These are phyloP conservation scores for Aurelia sp. DNA, from an alignment of 30 jellyfish, hydroid and myxozoan genomes.

Conservation along the genomic window DNA sequence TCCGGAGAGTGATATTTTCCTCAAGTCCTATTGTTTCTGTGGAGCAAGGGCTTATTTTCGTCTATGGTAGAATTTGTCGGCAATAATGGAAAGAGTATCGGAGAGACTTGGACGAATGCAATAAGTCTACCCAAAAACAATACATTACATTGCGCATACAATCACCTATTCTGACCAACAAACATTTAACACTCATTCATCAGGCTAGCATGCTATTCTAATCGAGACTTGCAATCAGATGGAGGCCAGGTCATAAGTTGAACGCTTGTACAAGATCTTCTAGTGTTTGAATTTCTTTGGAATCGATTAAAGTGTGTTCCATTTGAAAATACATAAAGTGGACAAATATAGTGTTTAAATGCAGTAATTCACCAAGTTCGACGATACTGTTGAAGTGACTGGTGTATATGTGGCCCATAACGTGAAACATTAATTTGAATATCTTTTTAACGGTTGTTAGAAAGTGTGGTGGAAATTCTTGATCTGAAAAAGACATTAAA, in stretches of 20 bases:
- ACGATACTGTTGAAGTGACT: conserved; percentile 77
- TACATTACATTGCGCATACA: too few species aligned
- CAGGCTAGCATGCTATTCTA: conserved; percentile 7
- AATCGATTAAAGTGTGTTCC: conserved; percentile 88
- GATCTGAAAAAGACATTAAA: conserved; percentile 53
- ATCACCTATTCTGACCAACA: too few species aligned
- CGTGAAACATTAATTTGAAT: conserved; percentile 91
- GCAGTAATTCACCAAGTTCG: conserved; percentile 66
- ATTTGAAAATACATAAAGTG: conserved; percentile 98
- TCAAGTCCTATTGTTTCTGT: too few species aligned
- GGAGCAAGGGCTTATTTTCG: too few species aligned
- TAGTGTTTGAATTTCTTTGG: conserved; percentile 89
- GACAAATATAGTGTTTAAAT: conserved; percentile 85
- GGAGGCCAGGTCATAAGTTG: conserved; percentile 67
- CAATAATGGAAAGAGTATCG: too few species aligned
- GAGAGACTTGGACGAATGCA: too few species aligned
- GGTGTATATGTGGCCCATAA: conserved; percentile 89
- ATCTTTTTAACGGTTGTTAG: conserved; percentile 74
- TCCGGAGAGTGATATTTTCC: too few species aligned
- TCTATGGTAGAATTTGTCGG: too few species aligned
- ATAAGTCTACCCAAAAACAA: too few species aligned
- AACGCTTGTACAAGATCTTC: conserved; percentile 93
- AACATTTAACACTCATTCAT: background rate
- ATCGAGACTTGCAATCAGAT: background rate
- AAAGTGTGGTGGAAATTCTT: conserved; percentile 81